Base-by-base conservation (phyloP, 92 coral and sea anemone genomes). In the Phymanthus crucifer region DNA sequence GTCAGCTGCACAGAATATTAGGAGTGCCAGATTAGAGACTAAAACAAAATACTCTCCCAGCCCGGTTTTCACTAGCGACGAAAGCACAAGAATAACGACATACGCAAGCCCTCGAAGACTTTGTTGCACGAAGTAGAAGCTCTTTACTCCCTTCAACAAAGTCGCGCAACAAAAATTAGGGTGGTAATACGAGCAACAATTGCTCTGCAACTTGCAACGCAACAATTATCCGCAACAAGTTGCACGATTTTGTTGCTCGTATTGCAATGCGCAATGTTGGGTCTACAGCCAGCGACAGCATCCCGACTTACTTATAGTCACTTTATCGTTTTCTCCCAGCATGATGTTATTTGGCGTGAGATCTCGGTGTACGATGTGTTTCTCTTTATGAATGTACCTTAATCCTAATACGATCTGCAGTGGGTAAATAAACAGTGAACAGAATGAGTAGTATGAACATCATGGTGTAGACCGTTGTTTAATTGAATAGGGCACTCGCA, bases 281-380 rank as follows among this genome's bases (percentile, higher is more conserved):
- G n/a, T n/a, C n/a, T n/a, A n/a, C n/a, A n/a, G n/a, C n/a, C 48
- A 6, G 21, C 32, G n/a, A 26, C 4, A 61, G 29, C 34, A 54
- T 24, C 35, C 64, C 32, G 29, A 85, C 99, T 87, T 91, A 96
- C 99, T 96, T 77, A 96, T 96, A 11, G 99, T 96, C 40, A 96
- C 94, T 91, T 96, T 96, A 74, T 96, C 99, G 72, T 93, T 91
- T 52, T 88, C 94, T 78, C 99, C 99, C 38, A 96, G 91, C 99
- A 96, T 96, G 79, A 96, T 94, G 89, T 96, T 96, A 80, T 96
- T 96, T 43, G 99, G 99, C 24, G 99, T 96, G 10, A 96, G 91
- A 78, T 96, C 99, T 50, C 99, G 90, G 73, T 96, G 99, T 54
- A 96, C 93, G 81, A 96, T 96, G 83, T 79, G 94, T 73, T 96